These are phyloP conservation scores for Holocentrus rufus DNA, from an alignment of 2,797 vertebrate genomes.

Conservation along the genomic window DNA sequence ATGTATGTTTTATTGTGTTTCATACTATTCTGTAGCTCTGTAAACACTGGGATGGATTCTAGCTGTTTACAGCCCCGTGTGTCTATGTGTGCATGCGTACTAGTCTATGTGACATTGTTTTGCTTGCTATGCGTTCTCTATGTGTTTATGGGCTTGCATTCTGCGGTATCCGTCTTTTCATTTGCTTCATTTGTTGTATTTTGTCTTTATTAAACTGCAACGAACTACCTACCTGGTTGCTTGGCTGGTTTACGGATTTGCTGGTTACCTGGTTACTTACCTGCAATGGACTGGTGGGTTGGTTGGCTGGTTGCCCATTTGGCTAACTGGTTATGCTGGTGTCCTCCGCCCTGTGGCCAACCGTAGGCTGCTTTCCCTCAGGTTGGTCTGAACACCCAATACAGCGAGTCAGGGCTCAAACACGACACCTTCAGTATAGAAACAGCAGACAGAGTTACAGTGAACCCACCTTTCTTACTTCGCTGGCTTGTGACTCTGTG, in stretches of 20 bases:
- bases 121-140: conserved; percentile 62
- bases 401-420: conserved; percentile 52
- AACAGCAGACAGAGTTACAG: conserved; percentile 29
- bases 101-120: conserved; percentile 61
- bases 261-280: conserved; percentile 75
- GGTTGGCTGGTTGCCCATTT: conserved; percentile 76
- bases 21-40: conserved; percentile 24
- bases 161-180: conserved; percentile 75
- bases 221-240: conserved; percentile 73
- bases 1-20: conserved; percentile 35
- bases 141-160: conserved; percentile 58
- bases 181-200: conserved; percentile 81
- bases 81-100: conserved; percentile 59
- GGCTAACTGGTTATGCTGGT: conserved; percentile 79
- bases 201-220: conserved; percentile 77
- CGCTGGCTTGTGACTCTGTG: background rate
- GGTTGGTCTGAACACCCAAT: conserved; percentile 81
- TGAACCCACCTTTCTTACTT: conserved; percentile 17
- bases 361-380: conserved; percentile 84
- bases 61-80: conserved; percentile 38
- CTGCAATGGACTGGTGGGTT: conserved; percentile 79
- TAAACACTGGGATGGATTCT: conserved; percentile 37
- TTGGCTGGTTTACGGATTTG: conserved; percentile 72
- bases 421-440: conserved; percentile 39
- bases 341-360: conserved; percentile 72